A percentile compares a stretch with the other conserved stretches of the same genome.
Conservation (phyloP, 2,113 vertebrate genomes). For the Clarias gariepinus region DNA sequence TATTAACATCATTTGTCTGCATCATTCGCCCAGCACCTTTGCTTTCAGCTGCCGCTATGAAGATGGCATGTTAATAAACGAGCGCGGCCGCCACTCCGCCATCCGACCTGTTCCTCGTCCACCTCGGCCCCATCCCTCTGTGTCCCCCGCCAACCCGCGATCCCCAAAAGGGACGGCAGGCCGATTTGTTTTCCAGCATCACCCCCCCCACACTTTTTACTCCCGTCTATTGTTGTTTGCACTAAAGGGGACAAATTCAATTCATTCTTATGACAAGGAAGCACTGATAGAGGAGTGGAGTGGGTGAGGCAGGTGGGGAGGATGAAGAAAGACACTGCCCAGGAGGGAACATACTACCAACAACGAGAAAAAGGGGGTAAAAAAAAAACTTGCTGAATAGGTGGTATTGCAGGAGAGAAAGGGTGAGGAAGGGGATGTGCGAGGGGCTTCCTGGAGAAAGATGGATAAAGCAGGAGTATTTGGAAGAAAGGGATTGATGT, state of each 20-base stretch:
- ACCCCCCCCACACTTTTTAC: conserved; percentile 83
- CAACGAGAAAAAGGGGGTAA: conserved; percentile 49
- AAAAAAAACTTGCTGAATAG: conserved; percentile 72
- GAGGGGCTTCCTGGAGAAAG: conserved; percentile 35
- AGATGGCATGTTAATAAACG: conserved; percentile 97
- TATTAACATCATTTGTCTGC: conserved; percentile 98
- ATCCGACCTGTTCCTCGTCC: conserved; percentile 86
- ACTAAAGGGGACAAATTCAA: conserved; percentile 98
- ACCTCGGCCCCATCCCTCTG: conserved; percentile 68
- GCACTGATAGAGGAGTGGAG: conserved; percentile 82
- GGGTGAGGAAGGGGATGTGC: conserved; percentile 29
- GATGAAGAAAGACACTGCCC: conserved; percentile 57
- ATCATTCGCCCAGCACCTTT: conserved; percentile 87
- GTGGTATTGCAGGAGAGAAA: conserved; percentile 44
- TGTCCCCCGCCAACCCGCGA: conserved; percentile 76
- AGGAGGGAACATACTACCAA: conserved; percentile 81
- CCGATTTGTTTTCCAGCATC: conserved; percentile 98
- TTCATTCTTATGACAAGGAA: conserved; percentile 97
- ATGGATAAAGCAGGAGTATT: conserved; percentile 48
- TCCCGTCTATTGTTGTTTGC: conserved; percentile 97
- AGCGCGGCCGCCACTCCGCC: conserved; percentile 85
- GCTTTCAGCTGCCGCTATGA: conserved; percentile 88
- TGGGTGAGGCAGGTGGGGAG: conserved; percentile 49
- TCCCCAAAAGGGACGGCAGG: conserved; percentile 92
- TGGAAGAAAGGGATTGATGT: conserved; percentile 50